Evolutionary conservation across 1,140 invertebrate species (phyloP).

Genomic region (Hyles vespertilio): DNA sequence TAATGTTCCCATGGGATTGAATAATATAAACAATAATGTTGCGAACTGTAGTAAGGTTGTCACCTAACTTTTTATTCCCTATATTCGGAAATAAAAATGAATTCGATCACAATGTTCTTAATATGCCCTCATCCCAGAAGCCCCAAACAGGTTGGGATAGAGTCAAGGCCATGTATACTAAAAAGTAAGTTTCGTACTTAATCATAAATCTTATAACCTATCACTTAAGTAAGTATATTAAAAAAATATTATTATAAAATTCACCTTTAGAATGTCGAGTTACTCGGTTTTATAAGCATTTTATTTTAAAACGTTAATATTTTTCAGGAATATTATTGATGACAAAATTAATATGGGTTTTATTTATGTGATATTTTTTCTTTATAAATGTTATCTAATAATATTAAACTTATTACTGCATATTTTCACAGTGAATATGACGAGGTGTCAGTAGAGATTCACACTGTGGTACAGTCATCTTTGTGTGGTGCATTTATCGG

Average conservation of each 20-base stretch:
- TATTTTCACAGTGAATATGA: slow-evolving; percentile 77
- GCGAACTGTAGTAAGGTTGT: slow-evolving; percentile 39
- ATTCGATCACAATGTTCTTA: slow-evolving; percentile 38
- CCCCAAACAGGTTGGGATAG: slow-evolving; percentile 66
- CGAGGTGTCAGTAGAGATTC: slow-evolving; percentile 76
- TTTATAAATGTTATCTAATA: not conserved
- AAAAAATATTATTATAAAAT: no score
- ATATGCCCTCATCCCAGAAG: slow-evolving; percentile 3
- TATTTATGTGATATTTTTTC: no score
- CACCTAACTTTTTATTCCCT: slow-evolving; percentile 40
- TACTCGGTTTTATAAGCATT: no score
- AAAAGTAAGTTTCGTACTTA: slow-evolving; percentile 51
- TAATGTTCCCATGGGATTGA: no score
- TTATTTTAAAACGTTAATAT: no score
- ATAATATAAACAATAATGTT: slow-evolving; percentile 20
- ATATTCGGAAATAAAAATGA: slow-evolving; percentile 34
- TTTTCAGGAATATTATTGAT: no score
- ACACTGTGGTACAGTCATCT: slow-evolving; percentile 76
- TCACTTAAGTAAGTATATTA: no score
- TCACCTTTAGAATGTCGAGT: no score
- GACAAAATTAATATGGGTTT: no score
- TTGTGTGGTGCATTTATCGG: slow-evolving; percentile 77
- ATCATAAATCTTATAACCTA: not conserved
- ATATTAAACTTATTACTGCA: not conserved
- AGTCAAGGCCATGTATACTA: slow-evolving; percentile 67